Evolutionary conservation across 2,888 invertebrate species (phyloP), one percentile per base, ranked within the genome.

Genomic region (Noctua janthe): DNA sequence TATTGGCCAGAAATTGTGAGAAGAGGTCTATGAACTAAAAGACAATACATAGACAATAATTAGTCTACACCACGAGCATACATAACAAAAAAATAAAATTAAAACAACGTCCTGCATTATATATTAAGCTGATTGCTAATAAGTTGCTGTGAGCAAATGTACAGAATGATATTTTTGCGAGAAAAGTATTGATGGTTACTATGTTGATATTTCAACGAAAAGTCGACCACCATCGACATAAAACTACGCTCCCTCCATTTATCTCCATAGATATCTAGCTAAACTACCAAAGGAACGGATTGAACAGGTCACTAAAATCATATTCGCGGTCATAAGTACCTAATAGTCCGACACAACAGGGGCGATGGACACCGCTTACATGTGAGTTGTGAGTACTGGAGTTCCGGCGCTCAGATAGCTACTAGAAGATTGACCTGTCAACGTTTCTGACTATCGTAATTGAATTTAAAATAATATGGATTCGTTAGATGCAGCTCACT

Each of bases 241-340:
- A 29, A 59, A 43, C 43, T 43, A 54, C 43, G 54, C 10, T 54
- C 23, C 7, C 7, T 17, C 23, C 10, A 13, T n/a, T 10, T 54
- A 49, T n/a, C n/a, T 35, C 47, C 17, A 29, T 59, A 59, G 47
- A 2, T 47, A 20, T 47, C 35, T 47, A 13, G 13, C 49, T 47
- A 67, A 62, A 62, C 43, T 29, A 43, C 29, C 35, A 51, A 43
- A 70, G 17, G 8, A 23, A 17, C 20, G 13, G 69, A n/a, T 43
- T 70, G 51, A 70, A 29, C 51, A 29, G 5, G 35, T 17, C 49
- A 76, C n/a, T 74, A 54, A 71, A 2, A 78, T 78, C 20, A 70
- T 54, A 35, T 79, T 47, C 35, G 29, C 23, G 43, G 17, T 13
- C 49, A 39, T 23, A 0, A 29, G 49, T 39, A 64, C 35, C 11